Base-by-base conservation (phyloP, 2,888 invertebrate genomes). In the Parapristionchus giblindavisi region DNA sequence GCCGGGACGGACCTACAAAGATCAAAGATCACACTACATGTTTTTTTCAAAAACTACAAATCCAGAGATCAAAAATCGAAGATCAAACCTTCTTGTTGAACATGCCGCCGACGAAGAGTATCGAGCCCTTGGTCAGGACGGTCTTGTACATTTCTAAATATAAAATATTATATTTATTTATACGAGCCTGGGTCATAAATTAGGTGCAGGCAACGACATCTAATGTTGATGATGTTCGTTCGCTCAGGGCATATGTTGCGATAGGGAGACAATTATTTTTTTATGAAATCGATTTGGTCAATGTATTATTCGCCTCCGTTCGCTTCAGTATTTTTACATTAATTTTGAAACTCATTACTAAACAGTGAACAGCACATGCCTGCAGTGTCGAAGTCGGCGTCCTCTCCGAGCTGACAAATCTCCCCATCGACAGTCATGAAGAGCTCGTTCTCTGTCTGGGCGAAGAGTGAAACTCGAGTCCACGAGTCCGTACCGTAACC, bases 21-120 rank as follows among this genome's bases (percentile, higher is more conserved):
- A 14, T 3, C 29, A 95, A 14, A 43, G 17, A 43, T 43, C 4
- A 27, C n/a, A 52, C 4, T 21, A 52, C 27, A 3, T 56, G 1
- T 11, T 3, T 29, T 3, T 32, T 29, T 29, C 29, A 56, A 21
- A 17, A 56, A 5, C 14, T 52, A 17, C 8, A 54, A 24, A 54
- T 8, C 27, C 5, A 54, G 29, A 58, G 17, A 58, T 58, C 4
- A 3, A n/a, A n/a, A n/a, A n/a, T n/a, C n/a, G n/a, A n/a, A n/a
- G n/a, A 58, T 32, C 32, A 0, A 3, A 68, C 73, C 61, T 73
- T 73, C 73, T 73, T 73, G 61, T 73, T 73, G 61, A 73, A 73
- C 73, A 73, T 73, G n/a, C 73, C 73, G n/a, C 73, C 73, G 4
- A 73, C 48, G 36, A 73, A 73, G 21, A 73, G 61, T 24, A 73